Base-by-base conservation (phyloP, 2,888 invertebrate genomes). In the Ethmia dodecea region DNA sequence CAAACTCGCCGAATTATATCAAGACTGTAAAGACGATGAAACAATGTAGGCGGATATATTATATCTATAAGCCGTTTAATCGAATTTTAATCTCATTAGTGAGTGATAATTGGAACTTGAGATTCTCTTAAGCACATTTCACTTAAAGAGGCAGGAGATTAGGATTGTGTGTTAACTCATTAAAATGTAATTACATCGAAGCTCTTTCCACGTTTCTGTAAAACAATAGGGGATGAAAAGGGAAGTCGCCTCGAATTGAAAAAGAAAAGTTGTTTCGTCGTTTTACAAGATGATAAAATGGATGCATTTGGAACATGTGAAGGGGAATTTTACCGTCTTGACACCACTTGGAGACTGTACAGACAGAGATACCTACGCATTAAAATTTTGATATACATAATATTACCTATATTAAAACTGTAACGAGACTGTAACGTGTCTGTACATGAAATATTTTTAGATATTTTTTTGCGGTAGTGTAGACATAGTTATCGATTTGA, bases 11-110 rank as follows among this genome's bases (percentile, higher is more conserved):
- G n/a, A n/a, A n/a, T n/a, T n/a, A n/a, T n/a, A n/a, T n/a, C n/a
- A 18, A 8, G 18, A 13, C 11, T 15, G 30, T 31, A 28, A 42
- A 35, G 35, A 42, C 40, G 45, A 47, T 40, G 41, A 49, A 53
- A 53, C 43, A 51, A 46, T 52, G 49, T 18, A 35, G 39, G 46
- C 37, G 39, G 45, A 53, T 50, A 55, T 55, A 60, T 60, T 61
- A 62, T 55, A 18, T 26, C 10, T 43, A 48, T 58, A 55, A 59
- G 52, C 53, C 45, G 42, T 52, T 43, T 60, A 66, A 70, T 66
- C 53, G 58, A 62, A 62, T 62, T 67, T 63, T 60, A 66, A 68
- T 64, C 58, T 62, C 58, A 66, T 70, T 66, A 64, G 45, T 40
- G 35, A 37, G 48, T 43, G 53, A 61, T 67, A 67, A 67, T 61